These are phyloP conservation scores for Drosophila parthenogenetica DNA, from an alignment of 2,888 invertebrate species.

Conservation along the genomic window DNA sequence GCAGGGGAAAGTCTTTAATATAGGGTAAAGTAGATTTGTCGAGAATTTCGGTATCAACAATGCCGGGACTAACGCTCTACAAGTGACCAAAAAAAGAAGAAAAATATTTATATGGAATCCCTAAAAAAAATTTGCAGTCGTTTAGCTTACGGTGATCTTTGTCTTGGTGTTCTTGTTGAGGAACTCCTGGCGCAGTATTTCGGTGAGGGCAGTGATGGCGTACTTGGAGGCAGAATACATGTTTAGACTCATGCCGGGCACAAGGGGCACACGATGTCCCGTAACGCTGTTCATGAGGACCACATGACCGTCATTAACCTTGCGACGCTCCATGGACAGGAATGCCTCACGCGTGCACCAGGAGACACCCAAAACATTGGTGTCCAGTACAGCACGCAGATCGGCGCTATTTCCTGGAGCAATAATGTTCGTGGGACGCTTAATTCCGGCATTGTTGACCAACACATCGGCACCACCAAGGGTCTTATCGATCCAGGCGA, in stretches of 20 bases:
- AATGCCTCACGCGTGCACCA: constrained; percentile 86
- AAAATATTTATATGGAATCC: background rate
- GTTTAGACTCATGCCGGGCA: constrained; percentile 61
- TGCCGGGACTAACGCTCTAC: constrained; percentile 82
- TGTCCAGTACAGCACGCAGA: constrained; percentile 83
- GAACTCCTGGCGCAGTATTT: constrained; percentile 83
- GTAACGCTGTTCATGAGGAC: constrained; percentile 85
- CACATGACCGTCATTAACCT: constrained; percentile 86
- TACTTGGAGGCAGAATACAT: constrained; percentile 83
- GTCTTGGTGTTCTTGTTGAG: constrained; percentile 62
- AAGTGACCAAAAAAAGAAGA: background rate
- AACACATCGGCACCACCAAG: constrained; percentile 87
- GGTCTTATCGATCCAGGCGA: constrained; percentile 85
- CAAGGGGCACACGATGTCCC: constrained; percentile 83
- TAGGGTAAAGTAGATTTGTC: accelerated
- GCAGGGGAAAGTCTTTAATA: constrained; percentile 3
- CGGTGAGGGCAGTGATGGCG: constrained; percentile 83
- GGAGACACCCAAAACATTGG: constrained; percentile 85
- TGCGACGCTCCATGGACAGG: constrained; percentile 85
- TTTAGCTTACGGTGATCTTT: constrained; percentile 76
- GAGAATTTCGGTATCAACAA: constrained; percentile 76
- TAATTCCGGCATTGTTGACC: constrained; percentile 86
- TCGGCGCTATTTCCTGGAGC: constrained; percentile 61
- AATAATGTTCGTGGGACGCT: constrained; percentile 22
- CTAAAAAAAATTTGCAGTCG: background rate